Conservation (phyloP, 2,797 vertebrate genomes). For the Agapornis canus region DNA sequence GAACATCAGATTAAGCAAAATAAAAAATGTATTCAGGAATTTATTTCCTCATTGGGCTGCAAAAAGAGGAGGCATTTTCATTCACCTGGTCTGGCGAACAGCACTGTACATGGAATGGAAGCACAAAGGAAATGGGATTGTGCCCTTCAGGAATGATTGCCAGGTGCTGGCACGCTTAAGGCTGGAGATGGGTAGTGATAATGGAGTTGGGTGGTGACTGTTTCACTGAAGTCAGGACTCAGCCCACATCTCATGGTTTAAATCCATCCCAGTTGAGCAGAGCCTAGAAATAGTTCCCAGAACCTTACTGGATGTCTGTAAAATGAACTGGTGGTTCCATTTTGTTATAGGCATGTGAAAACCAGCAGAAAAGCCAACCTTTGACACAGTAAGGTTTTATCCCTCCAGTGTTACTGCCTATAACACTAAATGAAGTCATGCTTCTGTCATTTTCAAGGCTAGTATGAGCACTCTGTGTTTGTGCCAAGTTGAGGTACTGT, state of each 20-base stretch:
- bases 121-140: not conserved
- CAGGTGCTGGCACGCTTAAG: not conserved
- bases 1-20: not conserved
- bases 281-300: not conserved
- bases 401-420: not conserved
- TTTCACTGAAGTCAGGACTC: not conserved
- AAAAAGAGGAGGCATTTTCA: not conserved
- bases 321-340: not conserved
- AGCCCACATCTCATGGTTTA: not conserved
- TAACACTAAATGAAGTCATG: not conserved
- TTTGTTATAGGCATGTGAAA: not conserved
- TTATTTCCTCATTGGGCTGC: not conserved
- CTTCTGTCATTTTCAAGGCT: not conserved
- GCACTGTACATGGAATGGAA: not conserved
- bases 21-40: not conserved
- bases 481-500: not conserved
- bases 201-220: not conserved
- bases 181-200: not conserved
- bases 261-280: not conserved
- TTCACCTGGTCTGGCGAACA: not conserved
- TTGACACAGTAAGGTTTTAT: not conserved
- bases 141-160: not conserved
- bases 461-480: not conserved
- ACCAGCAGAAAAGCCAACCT: not conserved
- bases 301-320: not conserved